A percentile compares a stretch with the other conserved stretches of the same genome.
Conservation (phyloP, 2,797 vertebrate genomes). For the Squalus acanthias region DNA sequence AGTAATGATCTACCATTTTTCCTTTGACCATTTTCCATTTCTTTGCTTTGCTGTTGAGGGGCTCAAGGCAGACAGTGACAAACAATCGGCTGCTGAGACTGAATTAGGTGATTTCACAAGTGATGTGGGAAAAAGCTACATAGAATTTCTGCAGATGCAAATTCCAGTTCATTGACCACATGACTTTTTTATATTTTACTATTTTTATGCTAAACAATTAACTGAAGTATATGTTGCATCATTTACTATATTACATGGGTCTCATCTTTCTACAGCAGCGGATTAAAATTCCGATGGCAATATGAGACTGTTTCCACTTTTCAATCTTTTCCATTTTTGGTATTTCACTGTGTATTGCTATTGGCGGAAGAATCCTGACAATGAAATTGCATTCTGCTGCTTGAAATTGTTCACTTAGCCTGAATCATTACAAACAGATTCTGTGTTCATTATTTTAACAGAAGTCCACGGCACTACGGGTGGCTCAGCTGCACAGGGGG, state of each 20-base stretch:
- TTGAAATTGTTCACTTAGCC: neutral
- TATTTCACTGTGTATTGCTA: neutral
- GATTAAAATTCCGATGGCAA: neutral
- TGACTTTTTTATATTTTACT: neutral
- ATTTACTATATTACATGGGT: neutral
- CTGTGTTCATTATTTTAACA: neutral
- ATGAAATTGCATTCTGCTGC: neutral
- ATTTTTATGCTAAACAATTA: neutral
- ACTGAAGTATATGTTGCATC: neutral
- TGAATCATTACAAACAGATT: neutral
- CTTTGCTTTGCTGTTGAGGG: neutral
- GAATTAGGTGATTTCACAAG: neutral
- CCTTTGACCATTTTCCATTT: neutral
- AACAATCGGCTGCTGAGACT: neutral
- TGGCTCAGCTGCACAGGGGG: no score
- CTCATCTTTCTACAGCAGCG: neutral
- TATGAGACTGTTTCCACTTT: neutral
- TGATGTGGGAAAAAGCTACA: neutral
- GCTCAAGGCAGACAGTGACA: neutral
- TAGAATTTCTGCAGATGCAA: neutral
- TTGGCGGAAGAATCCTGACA: neutral
- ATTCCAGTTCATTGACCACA: neutral
- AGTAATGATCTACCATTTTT: neutral
- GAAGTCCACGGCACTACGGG: neutral
- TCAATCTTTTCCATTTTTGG: neutral